Evolutionary conservation across 2,113 vertebrate genomes (phyloP).

Genomic region (Antechinus stuartii): DNA sequence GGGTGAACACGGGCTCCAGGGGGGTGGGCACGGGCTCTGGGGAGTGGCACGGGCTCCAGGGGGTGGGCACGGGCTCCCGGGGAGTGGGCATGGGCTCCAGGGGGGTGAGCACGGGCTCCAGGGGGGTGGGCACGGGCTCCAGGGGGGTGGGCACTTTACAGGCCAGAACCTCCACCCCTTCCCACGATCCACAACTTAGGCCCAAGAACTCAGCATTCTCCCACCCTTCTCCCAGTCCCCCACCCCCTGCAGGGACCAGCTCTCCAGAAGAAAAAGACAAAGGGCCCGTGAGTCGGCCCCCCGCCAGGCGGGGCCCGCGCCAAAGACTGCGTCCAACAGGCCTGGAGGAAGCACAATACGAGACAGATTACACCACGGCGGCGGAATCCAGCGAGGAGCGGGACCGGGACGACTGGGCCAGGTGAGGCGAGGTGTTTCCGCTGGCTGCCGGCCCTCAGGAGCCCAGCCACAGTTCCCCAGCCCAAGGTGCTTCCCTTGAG

Average conservation of each 20-base stretch:
- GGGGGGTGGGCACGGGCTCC: too few relatives aligned
- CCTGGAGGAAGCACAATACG: conserved; percentile 84
- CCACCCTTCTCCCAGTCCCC: background rate
- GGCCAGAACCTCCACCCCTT: background rate
- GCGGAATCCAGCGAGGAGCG: conserved; percentile 87
- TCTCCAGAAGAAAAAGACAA: conserved; percentile 75
- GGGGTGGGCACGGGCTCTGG: too few relatives aligned
- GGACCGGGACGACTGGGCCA: conserved; percentile 82
- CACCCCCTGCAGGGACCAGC: conserved; percentile 64
- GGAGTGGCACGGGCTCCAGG: too few relatives aligned
- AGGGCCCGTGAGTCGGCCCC: conserved; percentile 64
- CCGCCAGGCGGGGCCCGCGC: conserved; percentile 81
- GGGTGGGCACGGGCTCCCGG: too few relatives aligned
- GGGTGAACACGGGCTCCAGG: background rate
- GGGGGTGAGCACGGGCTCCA: too few relatives aligned
- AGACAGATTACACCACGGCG: conserved; percentile 89
- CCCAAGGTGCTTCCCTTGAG: background rate
- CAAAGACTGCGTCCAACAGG: conserved; percentile 81
- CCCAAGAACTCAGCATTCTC: background rate
- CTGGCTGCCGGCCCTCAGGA: background rate
- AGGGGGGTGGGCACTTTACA: background rate
- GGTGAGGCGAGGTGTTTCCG: conserved; percentile 70
- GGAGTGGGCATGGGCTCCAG: too few relatives aligned
- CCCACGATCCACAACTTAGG: background rate
- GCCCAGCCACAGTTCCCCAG: background rate